These are phyloP conservation scores for Melanaphis sacchari DNA, from an alignment of 1,140 invertebrate genomes.

Conservation along the genomic window DNA sequence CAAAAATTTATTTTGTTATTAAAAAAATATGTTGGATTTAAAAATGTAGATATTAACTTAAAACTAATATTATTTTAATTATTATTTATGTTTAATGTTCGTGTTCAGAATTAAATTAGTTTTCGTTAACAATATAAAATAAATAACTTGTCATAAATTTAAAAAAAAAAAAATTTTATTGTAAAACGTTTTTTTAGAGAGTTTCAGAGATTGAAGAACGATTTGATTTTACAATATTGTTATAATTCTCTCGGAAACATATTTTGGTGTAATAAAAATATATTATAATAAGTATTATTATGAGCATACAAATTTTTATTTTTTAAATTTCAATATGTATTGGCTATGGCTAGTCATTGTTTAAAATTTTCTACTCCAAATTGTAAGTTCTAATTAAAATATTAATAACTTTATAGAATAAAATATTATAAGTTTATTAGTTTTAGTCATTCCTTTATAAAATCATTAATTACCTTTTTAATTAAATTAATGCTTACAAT, in stretches of 20 bases:
- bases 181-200: background rate
- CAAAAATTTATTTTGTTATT: no score
- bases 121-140: background rate
- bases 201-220: no score
- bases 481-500: no score
- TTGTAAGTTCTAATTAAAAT: background rate
- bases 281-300: background rate
- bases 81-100: background rate
- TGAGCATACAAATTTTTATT: no score
- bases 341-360: no score
- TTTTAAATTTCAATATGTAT: background rate
- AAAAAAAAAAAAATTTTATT: background rate
- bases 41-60: no score
- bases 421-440: no score
- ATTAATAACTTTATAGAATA: background rate
- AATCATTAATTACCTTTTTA: no score
- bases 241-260: background rate
- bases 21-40: no score
- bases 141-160: background rate
- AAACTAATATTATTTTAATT: background rate
- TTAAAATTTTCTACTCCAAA: background rate
- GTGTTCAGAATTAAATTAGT: background rate
- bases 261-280: background rate
- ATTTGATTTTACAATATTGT: background rate
- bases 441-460: no score